These are phyloP conservation scores for Orthonychiurus folsomi DNA, from an alignment of 2,888 invertebrate genomes.

Conservation along the genomic window DNA sequence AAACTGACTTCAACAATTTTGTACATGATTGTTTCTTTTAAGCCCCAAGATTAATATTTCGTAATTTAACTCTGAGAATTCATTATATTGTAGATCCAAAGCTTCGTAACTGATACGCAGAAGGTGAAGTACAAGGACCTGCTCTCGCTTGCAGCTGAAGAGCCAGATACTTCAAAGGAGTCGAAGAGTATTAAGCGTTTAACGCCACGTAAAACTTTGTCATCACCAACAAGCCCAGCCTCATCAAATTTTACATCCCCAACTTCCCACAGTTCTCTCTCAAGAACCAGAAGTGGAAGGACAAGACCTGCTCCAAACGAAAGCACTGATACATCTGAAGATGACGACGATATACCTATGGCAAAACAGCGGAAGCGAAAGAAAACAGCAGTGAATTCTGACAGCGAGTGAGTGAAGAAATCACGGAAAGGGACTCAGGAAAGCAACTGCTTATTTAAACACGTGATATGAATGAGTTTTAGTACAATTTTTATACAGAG, in stretches of 20 bases:
- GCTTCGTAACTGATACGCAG: slow-evolving; percentile 61
- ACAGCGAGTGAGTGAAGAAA: slow-evolving; percentile 4
- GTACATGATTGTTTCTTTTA: neutral
- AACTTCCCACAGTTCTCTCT: slow-evolving; percentile 16
- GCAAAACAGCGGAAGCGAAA: neutral
- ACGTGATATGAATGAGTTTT: too few species aligned
- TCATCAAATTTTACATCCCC: neutral
- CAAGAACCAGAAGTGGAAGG: slow-evolving; percentile 34
- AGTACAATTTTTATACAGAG: too few species aligned
- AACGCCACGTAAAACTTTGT: slow-evolving; percentile 17
- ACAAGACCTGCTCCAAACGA: neutral
- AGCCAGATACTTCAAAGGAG: slow-evolving; percentile 44
- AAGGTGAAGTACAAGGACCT: slow-evolving; percentile 84
- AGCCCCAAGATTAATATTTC: neutral
- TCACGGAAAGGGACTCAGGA: too few species aligned
- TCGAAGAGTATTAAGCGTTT: slow-evolving; percentile 38
- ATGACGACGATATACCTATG: slow-evolving; percentile 1
- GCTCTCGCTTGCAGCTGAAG: slow-evolving; percentile 76
- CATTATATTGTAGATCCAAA: slow-evolving; percentile 29
- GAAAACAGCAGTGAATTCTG: neutral
- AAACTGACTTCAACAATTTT: neutral
- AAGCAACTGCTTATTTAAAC: too few species aligned
- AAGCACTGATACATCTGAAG: neutral
- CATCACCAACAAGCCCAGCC: slow-evolving; percentile 18
- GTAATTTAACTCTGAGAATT: neutral